These are phyloP conservation scores for Cydia splendana DNA, from an alignment of 1,140 invertebrate species.

Conservation along the genomic window DNA sequence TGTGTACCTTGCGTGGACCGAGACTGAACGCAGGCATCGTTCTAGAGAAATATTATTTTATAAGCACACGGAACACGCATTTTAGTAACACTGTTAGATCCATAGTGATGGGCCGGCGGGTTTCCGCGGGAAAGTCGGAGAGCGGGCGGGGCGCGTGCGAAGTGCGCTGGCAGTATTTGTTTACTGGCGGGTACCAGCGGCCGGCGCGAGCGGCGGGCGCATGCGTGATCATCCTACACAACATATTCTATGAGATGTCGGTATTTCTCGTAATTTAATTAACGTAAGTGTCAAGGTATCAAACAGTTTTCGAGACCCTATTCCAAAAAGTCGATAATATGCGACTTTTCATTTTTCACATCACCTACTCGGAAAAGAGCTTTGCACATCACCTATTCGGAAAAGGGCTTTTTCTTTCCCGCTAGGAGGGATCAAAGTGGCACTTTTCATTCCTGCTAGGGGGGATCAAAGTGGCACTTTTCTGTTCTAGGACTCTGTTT, in stretches of 20 bases:
- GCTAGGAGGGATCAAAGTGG: too few relatives aligned
- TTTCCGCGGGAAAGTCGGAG: conserved; percentile 36
- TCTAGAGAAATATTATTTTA: conserved; percentile 2
- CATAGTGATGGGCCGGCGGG: conserved; percentile 24
- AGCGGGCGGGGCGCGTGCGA: conserved; percentile 28
- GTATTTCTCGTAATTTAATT: conserved; percentile 42
- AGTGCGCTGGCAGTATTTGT: conserved; percentile 34
- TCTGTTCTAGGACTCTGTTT: too few relatives aligned
- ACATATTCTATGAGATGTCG: conserved; percentile 41
- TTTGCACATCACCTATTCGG: too few relatives aligned
- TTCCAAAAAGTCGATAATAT: conserved; percentile 4
- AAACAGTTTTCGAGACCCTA: conserved; percentile 20
- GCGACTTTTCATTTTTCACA: background rate
- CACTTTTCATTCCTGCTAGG: too few relatives aligned
- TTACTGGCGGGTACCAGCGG: conserved; percentile 36
- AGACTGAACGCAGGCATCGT: background rate
- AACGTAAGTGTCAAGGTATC: conserved; percentile 39
- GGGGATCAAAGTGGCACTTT: too few relatives aligned
- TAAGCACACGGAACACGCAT: background rate
- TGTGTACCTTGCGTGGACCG: conserved; percentile 12
- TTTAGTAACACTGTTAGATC: conserved; percentile 8
- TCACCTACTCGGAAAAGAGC: background rate
- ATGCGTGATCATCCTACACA: conserved; percentile 38
- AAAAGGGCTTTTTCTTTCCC: too few relatives aligned
- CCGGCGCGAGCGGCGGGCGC: conserved; percentile 38